phyloP scores from a whole-genome alignment of 1,140 invertebrate genomes.

The Anastrepha obliqua region DNA sequence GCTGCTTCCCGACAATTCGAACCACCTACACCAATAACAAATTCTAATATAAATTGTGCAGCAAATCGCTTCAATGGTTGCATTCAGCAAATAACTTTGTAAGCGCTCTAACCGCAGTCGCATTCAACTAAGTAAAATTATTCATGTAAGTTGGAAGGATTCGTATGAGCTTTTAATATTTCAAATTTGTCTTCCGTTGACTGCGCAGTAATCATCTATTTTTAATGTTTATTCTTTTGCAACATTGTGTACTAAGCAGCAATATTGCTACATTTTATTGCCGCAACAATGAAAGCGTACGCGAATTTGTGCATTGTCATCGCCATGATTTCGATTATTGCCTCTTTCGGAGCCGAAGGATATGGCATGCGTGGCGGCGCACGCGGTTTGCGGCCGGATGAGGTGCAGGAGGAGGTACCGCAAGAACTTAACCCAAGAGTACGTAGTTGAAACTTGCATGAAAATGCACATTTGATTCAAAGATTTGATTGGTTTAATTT shows the following conservation, averaged over 20 bases:
- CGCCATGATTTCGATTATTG: constrained; percentile 37
- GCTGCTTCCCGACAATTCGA: neutral
- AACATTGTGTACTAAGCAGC: neutral
- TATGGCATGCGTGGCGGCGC: constrained; percentile 26
- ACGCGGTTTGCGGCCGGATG: neutral
- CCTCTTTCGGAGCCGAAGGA: neutral
- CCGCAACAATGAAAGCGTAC: constrained; percentile 18
- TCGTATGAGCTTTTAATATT: constrained; percentile 39
- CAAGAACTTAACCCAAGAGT: neutral
- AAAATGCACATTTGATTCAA: neutral
- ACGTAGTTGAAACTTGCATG: neutral
- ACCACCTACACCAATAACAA: neutral
- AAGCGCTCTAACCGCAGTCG: neutral
- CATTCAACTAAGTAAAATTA: neutral
- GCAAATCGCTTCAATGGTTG: constrained; percentile 4
- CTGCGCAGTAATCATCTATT: neutral
- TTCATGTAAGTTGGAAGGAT: constrained; percentile 20
- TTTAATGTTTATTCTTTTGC: neutral
- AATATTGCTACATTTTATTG: constrained; percentile 17
- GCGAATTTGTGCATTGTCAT: constrained; percentile 31
- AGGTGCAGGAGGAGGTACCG: neutral
- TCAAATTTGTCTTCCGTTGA: neutral
- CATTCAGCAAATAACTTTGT: constrained; percentile 40
- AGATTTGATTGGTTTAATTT: neutral
- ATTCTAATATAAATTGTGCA: constrained; percentile 28